Evolutionary conservation across 2,797 vertebrate species (phyloP).

Genomic region (Philypnodon macrostomus): DNA sequence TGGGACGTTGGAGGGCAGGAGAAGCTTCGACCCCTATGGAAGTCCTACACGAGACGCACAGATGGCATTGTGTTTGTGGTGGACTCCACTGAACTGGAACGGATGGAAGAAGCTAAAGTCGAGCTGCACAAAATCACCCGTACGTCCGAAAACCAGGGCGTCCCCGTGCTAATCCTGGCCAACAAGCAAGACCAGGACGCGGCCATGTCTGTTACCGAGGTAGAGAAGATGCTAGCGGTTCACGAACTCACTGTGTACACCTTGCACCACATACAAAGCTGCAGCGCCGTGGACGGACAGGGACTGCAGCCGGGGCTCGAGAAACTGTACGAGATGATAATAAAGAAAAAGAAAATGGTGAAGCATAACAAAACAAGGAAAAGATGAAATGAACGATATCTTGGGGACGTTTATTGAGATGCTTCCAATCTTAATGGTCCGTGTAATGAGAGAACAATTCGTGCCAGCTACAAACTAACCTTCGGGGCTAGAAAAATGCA

Average conservation of each 20-base stretch:
- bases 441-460: slow-evolving; percentile 49
- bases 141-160: slow-evolving; percentile 87
- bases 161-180: slow-evolving; percentile 85
- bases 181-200: slow-evolving; percentile 87
- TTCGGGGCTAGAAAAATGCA: slow-evolving; percentile 58
- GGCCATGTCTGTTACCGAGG: slow-evolving; percentile 74
- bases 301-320: slow-evolving; percentile 85
- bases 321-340: slow-evolving; percentile 89
- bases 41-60: slow-evolving; percentile 86
- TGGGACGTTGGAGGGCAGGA: slow-evolving; percentile 92
- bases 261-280: slow-evolving; percentile 83
- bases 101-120: slow-evolving; percentile 88
- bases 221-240: slow-evolving; percentile 84
- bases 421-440: slow-evolving; percentile 43
- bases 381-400: slow-evolving; percentile 71
- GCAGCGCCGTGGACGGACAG: slow-evolving; percentile 85
- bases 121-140: slow-evolving; percentile 87
- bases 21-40: slow-evolving; percentile 88
- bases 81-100: slow-evolving; percentile 82
- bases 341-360: slow-evolving; percentile 83
- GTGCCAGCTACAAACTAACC: slow-evolving; percentile 60
- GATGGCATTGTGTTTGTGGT: slow-evolving; percentile 90
- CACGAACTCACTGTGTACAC: slow-evolving; percentile 81
- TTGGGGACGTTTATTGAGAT: slow-evolving; percentile 38
- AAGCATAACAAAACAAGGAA: slow-evolving; percentile 77